phyloP scores from a whole-genome alignment of 2,888 invertebrate species.

The Melinaea menophilus region DNA sequence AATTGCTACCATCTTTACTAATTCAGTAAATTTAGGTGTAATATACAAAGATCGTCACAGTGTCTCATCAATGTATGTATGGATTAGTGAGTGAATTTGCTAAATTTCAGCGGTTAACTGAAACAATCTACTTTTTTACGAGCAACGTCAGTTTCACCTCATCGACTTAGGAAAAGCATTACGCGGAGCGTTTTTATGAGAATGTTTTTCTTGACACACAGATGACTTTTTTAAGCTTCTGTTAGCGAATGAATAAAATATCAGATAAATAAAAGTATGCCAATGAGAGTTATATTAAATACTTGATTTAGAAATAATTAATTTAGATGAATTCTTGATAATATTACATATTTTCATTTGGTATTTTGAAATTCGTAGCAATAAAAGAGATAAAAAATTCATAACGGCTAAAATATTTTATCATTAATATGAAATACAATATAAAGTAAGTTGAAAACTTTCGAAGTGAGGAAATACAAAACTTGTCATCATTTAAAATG shows the following conservation, averaged over 20 bases:
- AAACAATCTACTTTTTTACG: conserved; percentile 57
- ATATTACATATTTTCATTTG: too few relatives aligned
- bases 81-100: conserved; percentile 46
- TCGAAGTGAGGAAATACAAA: conserved; percentile 26
- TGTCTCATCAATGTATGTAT: conserved; percentile 47
- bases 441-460: conserved; percentile 17
- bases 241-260: conserved; percentile 14
- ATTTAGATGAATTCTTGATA: too few relatives aligned
- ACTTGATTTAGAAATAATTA: too few relatives aligned
- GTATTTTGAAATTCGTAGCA: too few relatives aligned
- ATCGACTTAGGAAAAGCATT: conserved; percentile 56
- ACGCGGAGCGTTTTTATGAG: conserved; percentile 54
- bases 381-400: too few relatives aligned
- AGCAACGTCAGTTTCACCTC: conserved; percentile 61
- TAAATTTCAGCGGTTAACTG: conserved; percentile 28
- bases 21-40: too few relatives aligned
- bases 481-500: conserved; percentile 26
- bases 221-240: conserved; percentile 28
- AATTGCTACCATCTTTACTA: neutral
- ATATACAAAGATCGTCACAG: conserved; percentile 42
- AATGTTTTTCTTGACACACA: conserved; percentile 50
- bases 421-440: too few relatives aligned
- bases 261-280: too few relatives aligned
- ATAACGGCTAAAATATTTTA: too few relatives aligned
- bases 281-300: too few relatives aligned